Base-by-base conservation (phyloP, 2,797 vertebrate genomes). In the Enoplosus armatus region DNA sequence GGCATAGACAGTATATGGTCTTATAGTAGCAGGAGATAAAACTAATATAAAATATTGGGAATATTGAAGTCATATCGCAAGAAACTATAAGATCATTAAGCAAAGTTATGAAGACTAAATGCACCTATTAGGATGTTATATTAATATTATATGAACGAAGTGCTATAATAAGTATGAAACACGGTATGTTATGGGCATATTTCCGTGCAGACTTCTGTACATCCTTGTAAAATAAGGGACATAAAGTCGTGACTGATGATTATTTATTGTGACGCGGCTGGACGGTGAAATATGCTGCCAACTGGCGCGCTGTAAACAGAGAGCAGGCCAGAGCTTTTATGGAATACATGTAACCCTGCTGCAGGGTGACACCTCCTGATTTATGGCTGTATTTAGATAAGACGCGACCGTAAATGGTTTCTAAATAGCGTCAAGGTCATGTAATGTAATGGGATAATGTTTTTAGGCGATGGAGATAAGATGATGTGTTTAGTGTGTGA, bases 301-400 rank as follows among this genome's bases (percentile, higher is more conserved):
- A 76, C 91, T 68, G 83, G 82, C 79, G 90, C 92, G 96, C 95
- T 96, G 95, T 97, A 97, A 97, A 97, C 96, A 97, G 90, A 79
- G 90, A 89, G 87, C 92, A 88, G 91, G 91, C 93, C 94, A 90
- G 95, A 94, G 96, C 95, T 96, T 97, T 97, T 96, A 97, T 96
- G 96, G 96, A 97, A 96, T 95, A 78, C 83, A 94, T 95, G 96
- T 88, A 94, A 45, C 93, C 95, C 93, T 84, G 94, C 95, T 91
- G 94, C 85, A 85, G 94, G 94, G 92, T 96, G 96, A 96, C 97
- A 96, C 87, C 94, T 72, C 74, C 85, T 97, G 97, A 98, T 97
- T 98, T 97, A 97, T 93, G 79, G 88, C 95, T 95, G 95, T 97
- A 97, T 98, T 98, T 97, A 98, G 97, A 97, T 97, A 97, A 97